These are phyloP conservation scores for Marcusenius ussheri DNA, from an alignment of 2,113 vertebrate species.

Conservation along the genomic window DNA sequence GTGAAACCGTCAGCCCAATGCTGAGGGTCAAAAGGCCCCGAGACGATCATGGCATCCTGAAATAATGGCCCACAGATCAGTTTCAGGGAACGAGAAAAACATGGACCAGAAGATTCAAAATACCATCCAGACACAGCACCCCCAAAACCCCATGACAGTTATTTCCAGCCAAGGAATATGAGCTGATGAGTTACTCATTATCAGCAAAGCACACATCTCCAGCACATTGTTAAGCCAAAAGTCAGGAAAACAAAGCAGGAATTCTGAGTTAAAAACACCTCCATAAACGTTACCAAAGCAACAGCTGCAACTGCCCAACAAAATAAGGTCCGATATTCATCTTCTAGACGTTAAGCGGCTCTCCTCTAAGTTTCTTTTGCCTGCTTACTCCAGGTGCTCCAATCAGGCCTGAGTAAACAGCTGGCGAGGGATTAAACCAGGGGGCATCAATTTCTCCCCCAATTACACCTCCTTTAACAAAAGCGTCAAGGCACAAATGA, in stretches of 20 bases:
- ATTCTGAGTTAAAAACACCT: neutral
- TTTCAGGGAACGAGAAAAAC: neutral
- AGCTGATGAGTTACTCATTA: neutral
- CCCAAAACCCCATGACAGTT: neutral
- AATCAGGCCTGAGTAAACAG: conserved; percentile 40
- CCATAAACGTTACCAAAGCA: neutral
- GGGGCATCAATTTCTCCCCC: conserved; percentile 52
- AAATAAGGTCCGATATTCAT: neutral
- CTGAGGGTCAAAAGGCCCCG: neutral
- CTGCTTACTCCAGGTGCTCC: conserved; percentile 34
- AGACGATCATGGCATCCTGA: neutral
- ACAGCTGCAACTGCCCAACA: neutral
- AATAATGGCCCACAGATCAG: neutral
- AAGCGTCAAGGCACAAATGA: conserved; percentile 57
- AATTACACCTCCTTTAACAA: conserved; percentile 47
- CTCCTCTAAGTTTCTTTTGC: conserved; percentile 25
- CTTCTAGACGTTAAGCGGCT: neutral
- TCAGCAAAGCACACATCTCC: neutral
- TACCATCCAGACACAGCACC: neutral
- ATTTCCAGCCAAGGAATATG: neutral
- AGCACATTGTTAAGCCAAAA: neutral
- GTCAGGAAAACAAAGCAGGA: neutral
- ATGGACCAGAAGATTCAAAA: neutral
- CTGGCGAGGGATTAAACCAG: conserved; percentile 51
- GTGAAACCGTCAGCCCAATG: neutral